These are phyloP conservation scores for Drosophila pseudoobscura DNA, from an alignment of 1,140 invertebrate genomes.

Conservation along the genomic window DNA sequence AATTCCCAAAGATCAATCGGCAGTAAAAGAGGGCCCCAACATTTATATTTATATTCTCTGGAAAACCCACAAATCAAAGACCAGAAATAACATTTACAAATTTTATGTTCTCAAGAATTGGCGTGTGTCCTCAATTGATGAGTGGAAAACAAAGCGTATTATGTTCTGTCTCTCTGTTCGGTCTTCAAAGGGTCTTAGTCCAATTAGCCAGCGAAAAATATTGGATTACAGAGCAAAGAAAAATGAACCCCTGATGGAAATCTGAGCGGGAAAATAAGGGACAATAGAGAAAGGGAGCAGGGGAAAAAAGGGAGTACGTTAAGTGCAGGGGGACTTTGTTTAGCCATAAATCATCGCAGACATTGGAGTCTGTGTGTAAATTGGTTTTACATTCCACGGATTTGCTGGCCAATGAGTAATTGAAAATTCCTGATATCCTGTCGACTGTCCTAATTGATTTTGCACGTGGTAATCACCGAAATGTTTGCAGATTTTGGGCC, in stretches of 20 bases:
- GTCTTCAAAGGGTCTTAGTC: neutral
- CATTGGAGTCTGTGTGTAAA: neutral
- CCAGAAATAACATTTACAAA: too few species aligned
- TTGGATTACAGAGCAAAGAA: slow-evolving; percentile 31
- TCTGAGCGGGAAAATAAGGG: slow-evolving; percentile 1
- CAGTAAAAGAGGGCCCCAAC: too few species aligned
- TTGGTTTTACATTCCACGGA: neutral
- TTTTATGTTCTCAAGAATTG: too few species aligned
- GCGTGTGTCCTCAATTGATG: too few species aligned
- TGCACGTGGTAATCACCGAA: slow-evolving; percentile 34
- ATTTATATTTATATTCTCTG: too few species aligned
- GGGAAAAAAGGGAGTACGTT: too few species aligned
- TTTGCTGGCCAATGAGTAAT: slow-evolving; percentile 5
- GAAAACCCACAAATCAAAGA: too few species aligned
- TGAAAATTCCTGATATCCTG: slow-evolving; percentile 19
- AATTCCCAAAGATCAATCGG: too few species aligned
- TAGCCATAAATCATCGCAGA: slow-evolving; percentile 3
- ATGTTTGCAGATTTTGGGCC: slow-evolving; percentile 25
- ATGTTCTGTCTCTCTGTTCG: too few species aligned
- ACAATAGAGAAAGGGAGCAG: neutral
- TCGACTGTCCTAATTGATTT: slow-evolving; percentile 23
- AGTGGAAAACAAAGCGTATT: too few species aligned
- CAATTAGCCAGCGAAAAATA: slow-evolving; percentile 49
- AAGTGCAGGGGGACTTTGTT: too few species aligned
- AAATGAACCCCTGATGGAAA: slow-evolving; percentile 10